Base-by-base conservation (phyloP, 2,113 vertebrate species). In the Leptosomus discolor region DNA sequence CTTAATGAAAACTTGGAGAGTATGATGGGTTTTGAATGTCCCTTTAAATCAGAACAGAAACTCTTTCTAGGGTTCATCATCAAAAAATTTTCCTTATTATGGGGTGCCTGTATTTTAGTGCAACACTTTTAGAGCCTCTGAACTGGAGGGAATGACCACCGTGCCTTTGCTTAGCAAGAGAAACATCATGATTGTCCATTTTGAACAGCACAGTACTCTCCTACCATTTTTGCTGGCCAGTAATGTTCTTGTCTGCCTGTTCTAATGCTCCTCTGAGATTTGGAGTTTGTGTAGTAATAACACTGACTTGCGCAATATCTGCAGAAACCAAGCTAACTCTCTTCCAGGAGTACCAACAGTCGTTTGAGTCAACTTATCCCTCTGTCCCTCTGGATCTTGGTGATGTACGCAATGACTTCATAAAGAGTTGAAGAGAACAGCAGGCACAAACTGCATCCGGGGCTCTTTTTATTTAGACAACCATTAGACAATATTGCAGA, bases 391-490 rank as follows among this genome's bases (percentile, higher is more conserved):
- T 67, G 46, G 36, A 24, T 88, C 39, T 75, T 4, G 3, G n/a
- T 80, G 19, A 6, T 45, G 18, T 75, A 26, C 0, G 0, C 29
- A 34, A 24, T 0, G 4, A 29, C 48, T 69, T 68, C 15, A 9
- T 63, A 56, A 24, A 45, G 43, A 68, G 45, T 29, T 76, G 54
- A 69, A 39, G n/a, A 79, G 48, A 92, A 58, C 27, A 46, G 77
- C 16, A 48, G 53, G n/a, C 79, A 69, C 45, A 79, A 61, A 11
- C 19, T 50, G 7, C 20, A 6, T 79, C 56, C 80, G 16, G 27
- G 60, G 12, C 26, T 76, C 46, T 51, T 76, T 86, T 74, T 68
- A 54, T 74, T 92, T 91, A 34, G 68, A 36, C 86, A 91, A 19
- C 23, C 22, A 11, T 80, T 58, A 61, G 73, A 14, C 23, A 80